phyloP scores from a whole-genome alignment of 64 coral and sea anemone genomes.

The Montipora cactus region DNA sequence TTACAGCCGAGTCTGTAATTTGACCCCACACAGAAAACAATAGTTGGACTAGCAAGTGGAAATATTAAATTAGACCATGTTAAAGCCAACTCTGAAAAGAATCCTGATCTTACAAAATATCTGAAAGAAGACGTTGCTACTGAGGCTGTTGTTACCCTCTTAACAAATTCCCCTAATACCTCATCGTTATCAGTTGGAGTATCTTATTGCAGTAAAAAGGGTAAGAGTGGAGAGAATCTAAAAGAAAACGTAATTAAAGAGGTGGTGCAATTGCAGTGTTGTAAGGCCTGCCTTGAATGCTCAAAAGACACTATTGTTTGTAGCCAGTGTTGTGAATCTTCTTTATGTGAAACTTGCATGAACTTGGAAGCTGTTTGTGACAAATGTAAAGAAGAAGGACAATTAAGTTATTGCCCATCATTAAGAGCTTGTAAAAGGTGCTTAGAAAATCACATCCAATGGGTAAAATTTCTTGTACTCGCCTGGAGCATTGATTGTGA shows the following conservation, averaged over 20 bases:
- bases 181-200: not conserved
- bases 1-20: conserved; percentile 43
- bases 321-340: conserved; percentile 30
- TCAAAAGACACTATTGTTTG: not conserved
- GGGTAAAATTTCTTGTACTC: conserved; percentile 22
- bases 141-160: conserved; percentile 49
- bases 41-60: not conserved
- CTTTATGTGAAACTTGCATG: conserved; percentile 57
- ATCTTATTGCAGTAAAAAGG: not conserved
- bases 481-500: conserved; percentile 30
- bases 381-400: conserved; percentile 50
- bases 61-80: conserved; percentile 49
- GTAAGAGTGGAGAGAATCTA: not conserved
- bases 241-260: not conserved
- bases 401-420: conserved; percentile 48
- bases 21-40: conserved; percentile 1
- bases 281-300: conserved; percentile 37
- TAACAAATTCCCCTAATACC: not conserved
- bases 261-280: not conserved
- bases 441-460: conserved; percentile 35
- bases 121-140: conserved; percentile 57
- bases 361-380: conserved; percentile 51
- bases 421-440: conserved; percentile 53
- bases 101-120: conserved; percentile 4
- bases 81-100: conserved; percentile 28